A percentile compares a stretch with the other conserved stretches of the same genome.
Conservation (phyloP, 2,888 invertebrate genomes). For the Dolomedes plantarius region DNA sequence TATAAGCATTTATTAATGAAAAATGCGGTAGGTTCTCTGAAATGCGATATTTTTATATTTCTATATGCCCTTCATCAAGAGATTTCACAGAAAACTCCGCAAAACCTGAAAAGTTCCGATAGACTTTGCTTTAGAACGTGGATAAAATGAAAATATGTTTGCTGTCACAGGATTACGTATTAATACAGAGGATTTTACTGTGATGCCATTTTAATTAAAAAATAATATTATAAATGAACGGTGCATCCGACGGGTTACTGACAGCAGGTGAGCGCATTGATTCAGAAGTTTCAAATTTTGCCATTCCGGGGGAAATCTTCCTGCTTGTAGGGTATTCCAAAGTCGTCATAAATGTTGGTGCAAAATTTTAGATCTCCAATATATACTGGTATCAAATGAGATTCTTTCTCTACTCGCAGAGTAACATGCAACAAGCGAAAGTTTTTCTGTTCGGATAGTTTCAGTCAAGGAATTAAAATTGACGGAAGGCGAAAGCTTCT, state of each 20-base stretch:
- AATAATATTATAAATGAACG: neutral
- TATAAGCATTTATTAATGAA: no score
- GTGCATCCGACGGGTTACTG: neutral
- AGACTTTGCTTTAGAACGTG: neutral
- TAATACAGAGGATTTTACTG: neutral
- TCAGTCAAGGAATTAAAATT: no score
- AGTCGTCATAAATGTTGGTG: neutral
- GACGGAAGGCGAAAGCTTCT: no score
- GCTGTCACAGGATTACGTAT: neutral
- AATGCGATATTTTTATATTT: neutral
- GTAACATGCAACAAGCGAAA: no score
- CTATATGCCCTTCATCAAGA: neutral
- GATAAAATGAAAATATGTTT: neutral
- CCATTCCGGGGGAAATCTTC: neutral
- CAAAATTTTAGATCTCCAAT: neutral
- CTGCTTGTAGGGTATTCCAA: neutral
- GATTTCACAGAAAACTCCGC: neutral
- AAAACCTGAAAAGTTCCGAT: neutral
- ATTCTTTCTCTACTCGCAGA: no score
- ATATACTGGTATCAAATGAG: no score
- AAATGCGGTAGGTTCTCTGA: no score
- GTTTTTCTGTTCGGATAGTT: no score
- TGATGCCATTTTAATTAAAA: constrained; percentile 3
- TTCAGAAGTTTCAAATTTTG: neutral
- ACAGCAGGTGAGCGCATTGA: neutral